Evolutionary conservation across 2,113 vertebrate species (phyloP).

Genomic region (Cochlearius cochlearius): DNA sequence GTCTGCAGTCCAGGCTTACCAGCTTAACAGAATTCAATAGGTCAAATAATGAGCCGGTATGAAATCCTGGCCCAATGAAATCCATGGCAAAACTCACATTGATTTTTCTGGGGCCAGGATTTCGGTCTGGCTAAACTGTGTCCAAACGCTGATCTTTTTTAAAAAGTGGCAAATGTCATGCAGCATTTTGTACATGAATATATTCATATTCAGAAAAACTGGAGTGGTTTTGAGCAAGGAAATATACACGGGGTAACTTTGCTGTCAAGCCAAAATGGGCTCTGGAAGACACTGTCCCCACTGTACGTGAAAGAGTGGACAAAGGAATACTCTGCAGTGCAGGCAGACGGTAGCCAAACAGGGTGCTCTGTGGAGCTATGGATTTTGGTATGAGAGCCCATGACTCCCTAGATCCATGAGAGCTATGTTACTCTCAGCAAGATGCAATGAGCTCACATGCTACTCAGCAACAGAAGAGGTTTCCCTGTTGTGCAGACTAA

Average conservation of each 20-base stretch:
- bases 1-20: not conserved
- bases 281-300: not conserved
- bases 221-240: not conserved
- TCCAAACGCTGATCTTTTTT: not conserved
- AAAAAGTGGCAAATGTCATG: not conserved
- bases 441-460: not conserved
- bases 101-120: not conserved
- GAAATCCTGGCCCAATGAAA: not conserved
- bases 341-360: not conserved
- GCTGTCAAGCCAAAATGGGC: not conserved
- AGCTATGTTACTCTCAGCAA: not conserved
- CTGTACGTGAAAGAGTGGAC: not conserved
- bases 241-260: not conserved
- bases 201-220: not conserved
- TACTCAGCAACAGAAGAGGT: not conserved
- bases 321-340: not conserved
- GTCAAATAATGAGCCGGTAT: not conserved
- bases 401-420: not conserved
- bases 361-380: not conserved
- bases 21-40: not conserved
- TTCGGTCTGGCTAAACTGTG: not conserved
- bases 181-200: not conserved
- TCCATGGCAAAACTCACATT: not conserved
- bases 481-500: not conserved
- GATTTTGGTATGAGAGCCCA: not conserved